Conservation (phyloP, 2,113 vertebrate genomes). For the Neogobius melanostomus region DNA sequence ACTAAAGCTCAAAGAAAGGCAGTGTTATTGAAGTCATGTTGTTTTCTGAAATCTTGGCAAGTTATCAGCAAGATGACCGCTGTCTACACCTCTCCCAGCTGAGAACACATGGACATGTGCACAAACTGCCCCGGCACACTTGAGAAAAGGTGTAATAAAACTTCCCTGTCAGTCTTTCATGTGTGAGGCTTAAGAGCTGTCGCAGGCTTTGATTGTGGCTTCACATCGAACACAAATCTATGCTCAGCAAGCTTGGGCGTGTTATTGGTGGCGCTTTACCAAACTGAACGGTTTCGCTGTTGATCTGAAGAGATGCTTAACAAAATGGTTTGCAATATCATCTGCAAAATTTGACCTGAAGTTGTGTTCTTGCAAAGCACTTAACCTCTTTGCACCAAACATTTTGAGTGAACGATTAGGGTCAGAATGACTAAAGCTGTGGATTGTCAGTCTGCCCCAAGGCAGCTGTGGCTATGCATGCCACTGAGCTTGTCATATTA, state of each 20-base stretch:
- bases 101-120: constrained; percentile 27
- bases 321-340: too few species aligned
- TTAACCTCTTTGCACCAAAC: neutral
- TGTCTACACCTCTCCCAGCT: constrained; percentile 54
- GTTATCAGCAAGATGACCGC: constrained; percentile 26
- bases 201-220: constrained; percentile 57
- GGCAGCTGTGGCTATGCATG: neutral
- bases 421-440: neutral
- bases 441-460: neutral
- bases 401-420: too few species aligned
- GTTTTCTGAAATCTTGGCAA: constrained; percentile 48
- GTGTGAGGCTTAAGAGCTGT: constrained; percentile 65
- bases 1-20: constrained; percentile 32
- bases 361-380: too few species aligned
- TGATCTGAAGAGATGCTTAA: neutral
- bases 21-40: constrained; percentile 49
- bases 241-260: constrained; percentile 40
- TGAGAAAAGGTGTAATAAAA: constrained; percentile 61
- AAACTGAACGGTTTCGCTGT: neutral
- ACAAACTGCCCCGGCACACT: constrained; percentile 13
- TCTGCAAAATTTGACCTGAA: too few species aligned
- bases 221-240: constrained; percentile 30
- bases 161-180: constrained; percentile 64
- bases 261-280: constrained; percentile 11
- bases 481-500: too few species aligned